Evolutionary conservation across 2,113 vertebrate genomes (phyloP).

Genomic region (Chionis minor): DNA sequence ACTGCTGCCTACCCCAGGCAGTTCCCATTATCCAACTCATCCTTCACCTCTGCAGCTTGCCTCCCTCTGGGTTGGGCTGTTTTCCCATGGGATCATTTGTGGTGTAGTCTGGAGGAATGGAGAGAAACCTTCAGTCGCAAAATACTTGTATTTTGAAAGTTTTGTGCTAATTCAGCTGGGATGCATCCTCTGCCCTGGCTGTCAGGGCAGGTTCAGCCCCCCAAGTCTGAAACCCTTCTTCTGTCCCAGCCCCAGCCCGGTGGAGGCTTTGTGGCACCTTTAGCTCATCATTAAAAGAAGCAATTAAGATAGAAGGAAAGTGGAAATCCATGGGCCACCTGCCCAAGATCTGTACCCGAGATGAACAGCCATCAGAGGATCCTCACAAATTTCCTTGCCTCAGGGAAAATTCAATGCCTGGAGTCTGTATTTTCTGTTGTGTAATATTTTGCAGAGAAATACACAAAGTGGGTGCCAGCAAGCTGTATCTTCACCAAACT

Average conservation of each 20-base stretch:
- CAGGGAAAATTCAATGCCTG: not conserved
- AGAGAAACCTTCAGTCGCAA: not conserved
- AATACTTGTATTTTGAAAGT: not conserved
- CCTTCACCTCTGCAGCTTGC: not conserved
- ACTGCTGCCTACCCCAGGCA: not conserved
- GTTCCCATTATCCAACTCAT: not conserved
- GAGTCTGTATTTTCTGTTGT: not conserved
- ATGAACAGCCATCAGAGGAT: not conserved
- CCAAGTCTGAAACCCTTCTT: not conserved
- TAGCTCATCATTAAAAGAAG: not conserved
- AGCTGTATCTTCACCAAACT: not conserved
- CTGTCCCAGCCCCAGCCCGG: fast-evolving
- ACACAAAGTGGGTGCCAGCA: not conserved
- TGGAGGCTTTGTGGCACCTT: not conserved
- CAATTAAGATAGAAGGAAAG: not conserved
- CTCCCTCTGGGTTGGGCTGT: not conserved
- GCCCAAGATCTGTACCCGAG: not conserved
- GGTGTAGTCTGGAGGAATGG: not conserved
- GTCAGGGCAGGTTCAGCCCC: not conserved
- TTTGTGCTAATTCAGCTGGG: not conserved
- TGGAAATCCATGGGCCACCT: not conserved
- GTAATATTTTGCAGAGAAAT: not conserved
- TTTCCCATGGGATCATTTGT: not conserved
- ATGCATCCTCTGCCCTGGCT: not conserved
- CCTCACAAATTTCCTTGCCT: not conserved